phyloP scores from a whole-genome alignment of 2,797 vertebrate species.

The Rhynchotus rufescens region DNA sequence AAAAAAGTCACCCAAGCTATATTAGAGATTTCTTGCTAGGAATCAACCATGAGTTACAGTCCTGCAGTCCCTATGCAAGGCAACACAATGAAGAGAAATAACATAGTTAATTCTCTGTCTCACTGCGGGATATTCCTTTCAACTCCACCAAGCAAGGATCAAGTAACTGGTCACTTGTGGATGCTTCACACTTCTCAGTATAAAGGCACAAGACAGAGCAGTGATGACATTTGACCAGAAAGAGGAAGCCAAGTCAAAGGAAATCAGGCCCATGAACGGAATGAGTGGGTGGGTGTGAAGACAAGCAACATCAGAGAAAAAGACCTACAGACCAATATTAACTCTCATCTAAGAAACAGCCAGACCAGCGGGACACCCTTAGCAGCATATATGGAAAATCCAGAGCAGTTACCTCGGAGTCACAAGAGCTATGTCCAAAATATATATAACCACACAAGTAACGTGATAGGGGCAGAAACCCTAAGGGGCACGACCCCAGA shows the following conservation, averaged over 20 bases:
- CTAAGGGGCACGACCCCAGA: not conserved
- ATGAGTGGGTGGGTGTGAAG: not conserved
- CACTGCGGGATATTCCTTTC: not conserved
- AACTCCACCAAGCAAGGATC: not conserved
- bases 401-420: not conserved
- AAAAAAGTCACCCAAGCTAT: not conserved
- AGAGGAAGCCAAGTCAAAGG: not conserved
- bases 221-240: not conserved
- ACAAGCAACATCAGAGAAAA: not conserved
- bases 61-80: not conserved
- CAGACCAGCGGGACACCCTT: not conserved
- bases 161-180: not conserved
- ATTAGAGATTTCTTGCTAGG: not conserved
- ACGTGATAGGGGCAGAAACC: no score
- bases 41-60: no score
- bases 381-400: fast-evolving
- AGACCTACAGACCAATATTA: not conserved
- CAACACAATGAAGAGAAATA: not conserved
- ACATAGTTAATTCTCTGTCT: not conserved
- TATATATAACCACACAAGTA: no score
- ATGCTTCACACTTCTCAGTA: not conserved
- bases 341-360: not conserved
- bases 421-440: not conserved
- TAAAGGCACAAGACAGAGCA: not conserved
- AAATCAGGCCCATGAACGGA: not conserved